phyloP scores from a whole-genome alignment of 2,888 invertebrate species.

The Silvanus unidentatus region DNA sequence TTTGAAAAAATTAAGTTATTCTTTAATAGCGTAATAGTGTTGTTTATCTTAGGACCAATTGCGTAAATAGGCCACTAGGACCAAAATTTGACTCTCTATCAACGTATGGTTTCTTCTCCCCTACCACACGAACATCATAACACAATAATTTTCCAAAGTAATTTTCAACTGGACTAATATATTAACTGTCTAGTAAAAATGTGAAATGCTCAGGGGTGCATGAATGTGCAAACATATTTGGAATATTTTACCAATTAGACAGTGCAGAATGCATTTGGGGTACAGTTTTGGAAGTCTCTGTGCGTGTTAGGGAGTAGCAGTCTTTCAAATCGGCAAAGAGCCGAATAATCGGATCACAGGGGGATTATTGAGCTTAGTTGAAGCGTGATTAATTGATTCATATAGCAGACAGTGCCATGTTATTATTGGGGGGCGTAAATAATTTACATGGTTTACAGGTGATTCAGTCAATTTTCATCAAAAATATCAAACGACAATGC shows the following conservation, averaged over 20 bases:
- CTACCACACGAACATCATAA: no score
- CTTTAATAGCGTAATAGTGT: no score
- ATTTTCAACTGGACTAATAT: no score
- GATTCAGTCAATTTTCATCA: constrained; percentile 22
- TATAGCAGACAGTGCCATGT: constrained; percentile 38
- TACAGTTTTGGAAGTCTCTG: neutral
- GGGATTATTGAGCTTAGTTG: constrained; percentile 44
- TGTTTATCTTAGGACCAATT: no score
- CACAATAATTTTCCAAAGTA: no score
- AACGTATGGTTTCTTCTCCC: no score
- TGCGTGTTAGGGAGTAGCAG: constrained; percentile 5
- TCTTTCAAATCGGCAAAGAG: constrained; percentile 38
- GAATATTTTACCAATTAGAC: constrained; percentile 40
- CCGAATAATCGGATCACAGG: constrained; percentile 44
- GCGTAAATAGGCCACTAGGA: no score
- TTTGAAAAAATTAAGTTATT: no score
- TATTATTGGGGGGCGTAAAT: constrained; percentile 44
- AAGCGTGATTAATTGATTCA: constrained; percentile 48
- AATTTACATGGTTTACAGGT: constrained; percentile 40
- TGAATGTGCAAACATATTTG: constrained; percentile 34
- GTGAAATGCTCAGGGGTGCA: no score
- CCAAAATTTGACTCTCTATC: no score
- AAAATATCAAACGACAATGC: constrained; percentile 8
- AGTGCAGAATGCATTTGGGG: constrained; percentile 16
- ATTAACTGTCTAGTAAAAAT: no score